Percentiles rank a stretch among this genome's conserved stretches.
These are phyloP conservation scores for Benitochromis conjunctus DNA, from an alignment of 2,113 vertebrate species.

Conservation along the genomic window DNA sequence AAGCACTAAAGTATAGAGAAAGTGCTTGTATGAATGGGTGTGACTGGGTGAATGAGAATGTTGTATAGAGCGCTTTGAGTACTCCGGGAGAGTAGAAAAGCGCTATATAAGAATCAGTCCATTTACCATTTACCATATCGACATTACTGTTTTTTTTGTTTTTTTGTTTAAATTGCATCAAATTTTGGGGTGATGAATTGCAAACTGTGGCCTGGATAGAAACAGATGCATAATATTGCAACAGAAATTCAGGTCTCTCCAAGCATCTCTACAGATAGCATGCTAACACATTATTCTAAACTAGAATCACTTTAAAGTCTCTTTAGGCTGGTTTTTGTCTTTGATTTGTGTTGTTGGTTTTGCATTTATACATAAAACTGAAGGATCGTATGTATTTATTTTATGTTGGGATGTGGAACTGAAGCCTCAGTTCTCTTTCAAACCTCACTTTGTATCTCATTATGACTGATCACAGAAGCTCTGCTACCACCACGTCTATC, in stretches of 20 bases:
- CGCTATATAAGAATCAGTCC: too few species aligned
- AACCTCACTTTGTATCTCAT: background rate
- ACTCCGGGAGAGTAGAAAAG: too few species aligned
- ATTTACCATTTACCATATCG: too few species aligned
- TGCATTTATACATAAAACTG: background rate
- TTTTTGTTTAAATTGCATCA: too few species aligned
- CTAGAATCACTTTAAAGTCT: background rate
- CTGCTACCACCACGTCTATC: background rate
- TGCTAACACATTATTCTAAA: background rate
- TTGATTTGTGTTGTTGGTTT: background rate
- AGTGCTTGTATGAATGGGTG: too few species aligned
- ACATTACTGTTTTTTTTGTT: too few species aligned
- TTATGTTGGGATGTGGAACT: background rate
- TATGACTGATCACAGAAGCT: background rate
- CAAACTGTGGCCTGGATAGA: background rate
- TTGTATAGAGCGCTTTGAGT: too few species aligned
- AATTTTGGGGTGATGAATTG: background rate
- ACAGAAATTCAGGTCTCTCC: background rate
- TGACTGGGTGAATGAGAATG: too few species aligned
- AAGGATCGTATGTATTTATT: background rate
- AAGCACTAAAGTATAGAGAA: too few species aligned
- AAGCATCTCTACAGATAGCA: background rate
- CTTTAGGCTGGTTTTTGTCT: rapidly evolving
- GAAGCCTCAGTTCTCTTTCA: background rate
- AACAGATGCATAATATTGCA: background rate